phyloP scores from a whole-genome alignment of 35 echinoderm and acorn worm species.

The Nesometra sesokonis region DNA sequence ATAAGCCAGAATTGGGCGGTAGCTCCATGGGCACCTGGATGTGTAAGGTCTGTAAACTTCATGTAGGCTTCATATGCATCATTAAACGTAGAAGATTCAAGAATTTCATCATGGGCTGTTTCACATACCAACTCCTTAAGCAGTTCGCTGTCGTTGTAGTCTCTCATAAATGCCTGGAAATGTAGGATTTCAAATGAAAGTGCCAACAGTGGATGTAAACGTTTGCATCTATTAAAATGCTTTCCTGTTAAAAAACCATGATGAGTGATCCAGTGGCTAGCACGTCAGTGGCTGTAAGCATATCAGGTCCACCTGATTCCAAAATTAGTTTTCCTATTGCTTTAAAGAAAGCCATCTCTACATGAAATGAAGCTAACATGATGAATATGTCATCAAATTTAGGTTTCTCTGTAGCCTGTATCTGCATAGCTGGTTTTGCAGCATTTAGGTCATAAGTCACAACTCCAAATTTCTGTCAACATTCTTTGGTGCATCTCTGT shows the following conservation, averaged over 20 bases:
- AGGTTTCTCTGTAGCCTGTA: constrained; percentile 8
- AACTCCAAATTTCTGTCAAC: constrained; percentile 2
- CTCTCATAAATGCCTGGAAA: constrained; percentile 13
- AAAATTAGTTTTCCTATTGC: constrained; percentile 3
- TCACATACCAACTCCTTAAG: no score
- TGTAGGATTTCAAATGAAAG: constrained; percentile 20
- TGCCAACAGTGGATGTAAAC: constrained; percentile 21
- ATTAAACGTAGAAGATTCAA: no score
- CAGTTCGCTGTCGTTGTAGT: neutral
- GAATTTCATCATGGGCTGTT: no score
- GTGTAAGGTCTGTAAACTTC: no score
- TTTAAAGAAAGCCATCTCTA: constrained; percentile 18
- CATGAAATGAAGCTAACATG: constrained; percentile 18
- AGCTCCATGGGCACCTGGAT: neutral
- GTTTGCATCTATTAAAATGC: constrained; percentile 29
- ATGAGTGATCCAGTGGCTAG: constrained; percentile 25
- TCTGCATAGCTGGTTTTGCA: constrained; percentile 23
- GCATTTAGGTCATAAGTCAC: constrained; percentile 17
- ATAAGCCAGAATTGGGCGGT: constrained; percentile 25
- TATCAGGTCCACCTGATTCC: constrained; percentile 19
- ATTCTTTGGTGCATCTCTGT: constrained; percentile 7
- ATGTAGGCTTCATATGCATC: no score
- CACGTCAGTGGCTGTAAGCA: constrained; percentile 10
- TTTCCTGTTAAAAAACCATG: constrained; percentile 19
- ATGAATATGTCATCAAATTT: constrained; percentile 30